Base-by-base conservation (phyloP, 2,888 invertebrate genomes). In the Pantelozetes paolii region DNA sequence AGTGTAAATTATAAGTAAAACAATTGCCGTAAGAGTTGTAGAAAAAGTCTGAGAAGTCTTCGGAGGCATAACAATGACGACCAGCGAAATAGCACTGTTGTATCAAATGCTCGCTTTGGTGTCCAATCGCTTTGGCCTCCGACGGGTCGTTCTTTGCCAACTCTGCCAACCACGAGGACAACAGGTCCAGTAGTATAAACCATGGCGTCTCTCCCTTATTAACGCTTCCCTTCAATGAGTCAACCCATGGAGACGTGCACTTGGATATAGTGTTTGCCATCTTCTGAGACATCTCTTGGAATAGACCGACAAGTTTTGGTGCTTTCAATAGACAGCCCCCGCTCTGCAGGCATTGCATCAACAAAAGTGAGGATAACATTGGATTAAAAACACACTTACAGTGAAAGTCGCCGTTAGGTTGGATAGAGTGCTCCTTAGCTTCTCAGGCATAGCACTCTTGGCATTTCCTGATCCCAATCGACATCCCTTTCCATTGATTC, bases 11-110 rank as follows among this genome's bases (percentile, higher is more conserved):
- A 40, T 76, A 76, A 6, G 71, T 74, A 50, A 67, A 76, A 40
- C 76, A 76, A 57, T 76, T 76, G 1, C 76, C 76, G 59, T 76
- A 74, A 9, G 71, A 72, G 45, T 62, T 74, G 8, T 71, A 74
- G 71, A 76, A 76, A 26, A 69, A 64, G n/a, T 71, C 57, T 13
- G 36, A 26, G 50, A 76, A 76, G 42, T 74, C 76, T 40, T 28
- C 23, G 2, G 18, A 18, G 18, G 71, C 28, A 32, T 23, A 28
- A 40, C 75, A 75, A 1, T 54, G 57, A 40, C 54, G 42, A 0
- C 76, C 75, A 40, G 72, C 76, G 50, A 75, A 76, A 54, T 57
- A 54, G 26, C 76, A 76, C 9, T 67, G 20, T 9, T 40, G 45
- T 20, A 76, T 75, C n/a, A 76, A 28, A 59, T 76, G 73, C 3